A percentile compares a stretch with the other conserved stretches of the same genome.
phyloP scores from a whole-genome alignment of 1,140 invertebrate genomes.

The Octopus bimaculoides region DNA sequence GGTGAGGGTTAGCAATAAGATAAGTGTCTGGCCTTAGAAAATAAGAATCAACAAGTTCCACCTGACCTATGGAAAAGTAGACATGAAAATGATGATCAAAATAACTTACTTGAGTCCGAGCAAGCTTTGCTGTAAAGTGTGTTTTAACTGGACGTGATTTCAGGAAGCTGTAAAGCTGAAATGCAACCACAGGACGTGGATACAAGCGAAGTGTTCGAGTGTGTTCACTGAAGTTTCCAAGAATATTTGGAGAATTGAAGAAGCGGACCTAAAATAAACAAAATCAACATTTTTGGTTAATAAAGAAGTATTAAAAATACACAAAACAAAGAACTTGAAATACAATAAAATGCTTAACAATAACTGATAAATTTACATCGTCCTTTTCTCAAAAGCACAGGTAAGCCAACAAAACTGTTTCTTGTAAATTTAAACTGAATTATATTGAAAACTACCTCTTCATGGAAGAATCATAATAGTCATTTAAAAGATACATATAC shows the following conservation, averaged over 20 bases:
- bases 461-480: too few species aligned
- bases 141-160: constrained; percentile 82
- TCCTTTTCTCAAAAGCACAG: too few species aligned
- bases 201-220: constrained; percentile 94
- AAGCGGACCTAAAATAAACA: constrained; percentile 75
- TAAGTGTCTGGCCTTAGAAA: too few species aligned
- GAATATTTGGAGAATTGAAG: constrained; percentile 94
- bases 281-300: not conserved
- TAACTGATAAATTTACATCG: too few species aligned
- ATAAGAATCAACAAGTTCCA: too few species aligned
- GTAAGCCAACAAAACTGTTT: too few species aligned
- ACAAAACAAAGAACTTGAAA: too few species aligned
- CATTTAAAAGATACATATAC: too few species aligned
- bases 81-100: not conserved
- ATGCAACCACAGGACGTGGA: constrained; percentile 96
- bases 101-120: constrained; percentile 70
- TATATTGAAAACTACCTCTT: too few species aligned
- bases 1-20: not conserved
- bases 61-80: not conserved
- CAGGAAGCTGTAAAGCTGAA: constrained; percentile 97
- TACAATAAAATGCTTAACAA: too few species aligned
- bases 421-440: too few species aligned
- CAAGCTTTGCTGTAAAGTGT: constrained; percentile 86
- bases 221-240: constrained; percentile 97
- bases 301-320: too few species aligned